Base-by-base conservation (phyloP, 2,797 vertebrate genomes). In the Siniperca undulata region DNA sequence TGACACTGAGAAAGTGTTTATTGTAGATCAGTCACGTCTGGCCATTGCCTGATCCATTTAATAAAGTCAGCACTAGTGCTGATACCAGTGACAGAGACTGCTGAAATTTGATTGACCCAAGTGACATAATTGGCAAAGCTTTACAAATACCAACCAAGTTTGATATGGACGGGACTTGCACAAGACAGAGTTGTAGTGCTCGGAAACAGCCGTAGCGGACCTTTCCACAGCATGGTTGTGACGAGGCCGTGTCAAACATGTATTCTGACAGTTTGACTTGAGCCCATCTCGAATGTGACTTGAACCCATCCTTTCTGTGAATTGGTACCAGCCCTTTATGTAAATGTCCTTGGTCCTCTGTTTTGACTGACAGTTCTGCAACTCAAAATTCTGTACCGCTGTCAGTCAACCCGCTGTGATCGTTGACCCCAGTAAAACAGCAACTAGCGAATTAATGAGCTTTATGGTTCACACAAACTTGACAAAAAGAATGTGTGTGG, bases 371-470 rank as follows among this genome's bases (percentile, higher is more conserved):
- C 34, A 5, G 22, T n/a, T 58, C 22, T 62, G 3, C 46, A 42
- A 58, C 38, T 40, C 56, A 3, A 65, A 22, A n/a, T 19, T 27
- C 11, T 58, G 42, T 20, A 2, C 16, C 3, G 4, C 50, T 38
- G 61, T 59, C 70, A 44, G 7, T 69, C 64, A 61, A 22, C 62
- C 62, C 30, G 72, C 46, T 69, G 22, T 68, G 62, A 81, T 75
- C 38, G 0, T 42, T 82, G 78, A 89, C 70, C 67, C 69, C 46
- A 42, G 30, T 78, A 42, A 80, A 68, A 66, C 38, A 8, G 5
- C 55, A 40, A 38, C 70, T 22, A 30, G 34, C 70, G 52, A 80
- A 40, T 58, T 14, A 1, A 17, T 11, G 14, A 24, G 59, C n/a
- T 84, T 75, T 75, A n/a, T 30, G 16, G 22, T 74, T 61, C 52